Conservation (phyloP, 2,888 invertebrate genomes). For the Phengaris alcon region DNA sequence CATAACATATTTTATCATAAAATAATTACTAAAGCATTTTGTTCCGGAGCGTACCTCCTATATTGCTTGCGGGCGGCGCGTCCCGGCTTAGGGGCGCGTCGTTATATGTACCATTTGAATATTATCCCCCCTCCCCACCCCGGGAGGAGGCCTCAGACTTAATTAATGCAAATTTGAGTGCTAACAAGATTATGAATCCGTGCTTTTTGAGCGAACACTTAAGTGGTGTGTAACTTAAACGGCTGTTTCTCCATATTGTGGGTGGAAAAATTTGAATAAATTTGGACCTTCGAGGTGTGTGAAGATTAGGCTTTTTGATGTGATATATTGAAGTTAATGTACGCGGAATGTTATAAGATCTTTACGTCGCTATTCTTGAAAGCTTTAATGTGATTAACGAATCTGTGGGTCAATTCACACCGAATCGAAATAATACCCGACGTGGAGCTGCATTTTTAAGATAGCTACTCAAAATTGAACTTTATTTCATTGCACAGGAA, state of each 20-base stretch:
- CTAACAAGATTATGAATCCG: conserved; percentile 79
- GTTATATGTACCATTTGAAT: conserved; percentile 80
- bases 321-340: conserved; percentile 10
- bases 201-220: conserved; percentile 70
- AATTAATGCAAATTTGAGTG: conserved; percentile 80
- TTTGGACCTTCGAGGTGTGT: conserved; percentile 33
- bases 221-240: conserved; percentile 56
- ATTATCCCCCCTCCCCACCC: conserved; percentile 69
- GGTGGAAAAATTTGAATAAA: conserved; percentile 43
- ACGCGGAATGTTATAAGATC: neutral
- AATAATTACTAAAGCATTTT: conserved; percentile 36
- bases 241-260: conserved; percentile 51
- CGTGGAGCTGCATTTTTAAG: too few species aligned
- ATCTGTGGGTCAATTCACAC: too few species aligned
- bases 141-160: conserved; percentile 68
- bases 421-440: too few species aligned
- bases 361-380: too few species aligned
- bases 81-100: conserved; percentile 62
- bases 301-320: conserved; percentile 2
- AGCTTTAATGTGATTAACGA: too few species aligned
- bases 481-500: too few species aligned
- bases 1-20: neutral
- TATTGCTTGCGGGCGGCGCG: conserved; percentile 74
- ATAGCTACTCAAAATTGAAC: too few species aligned
- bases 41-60: conserved; percentile 53